phyloP scores from a whole-genome alignment of 2,797 vertebrate genomes.

The Poecilia picta region DNA sequence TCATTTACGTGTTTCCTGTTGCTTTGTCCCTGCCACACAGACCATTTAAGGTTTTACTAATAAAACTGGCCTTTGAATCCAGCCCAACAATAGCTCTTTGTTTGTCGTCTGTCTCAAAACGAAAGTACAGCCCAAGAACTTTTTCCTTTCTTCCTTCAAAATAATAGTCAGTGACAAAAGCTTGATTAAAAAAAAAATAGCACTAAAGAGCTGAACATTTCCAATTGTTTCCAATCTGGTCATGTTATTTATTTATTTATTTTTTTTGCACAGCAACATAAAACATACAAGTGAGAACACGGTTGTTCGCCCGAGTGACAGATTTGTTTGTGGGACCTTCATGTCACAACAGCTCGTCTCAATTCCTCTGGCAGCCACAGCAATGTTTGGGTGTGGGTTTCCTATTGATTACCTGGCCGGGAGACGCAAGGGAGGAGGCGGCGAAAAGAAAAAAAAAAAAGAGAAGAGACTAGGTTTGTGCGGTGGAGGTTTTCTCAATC shows the following conservation, averaged over 20 bases:
- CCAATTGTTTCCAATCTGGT: conserved; percentile 12
- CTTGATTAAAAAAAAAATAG: not conserved
- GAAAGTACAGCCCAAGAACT: not conserved
- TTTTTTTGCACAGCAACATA: conserved; percentile 22
- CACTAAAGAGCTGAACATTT: conserved; percentile 4
- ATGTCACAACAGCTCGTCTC: conserved; percentile 60
- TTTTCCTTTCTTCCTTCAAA: not conserved
- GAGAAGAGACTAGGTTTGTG: conserved; percentile 47
- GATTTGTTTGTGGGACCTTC: conserved; percentile 65
- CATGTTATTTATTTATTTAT: not conserved
- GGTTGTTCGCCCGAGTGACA: conserved; percentile 41
- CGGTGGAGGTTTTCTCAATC: conserved; percentile 52
- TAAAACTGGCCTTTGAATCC: not conserved
- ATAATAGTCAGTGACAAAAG: not conserved
- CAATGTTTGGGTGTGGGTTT: conserved; percentile 73
- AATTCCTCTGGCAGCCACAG: conserved; percentile 47
- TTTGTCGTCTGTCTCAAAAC: not conserved
- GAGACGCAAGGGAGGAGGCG: conserved; percentile 33
- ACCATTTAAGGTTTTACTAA: not conserved
- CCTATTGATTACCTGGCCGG: conserved; percentile 79
- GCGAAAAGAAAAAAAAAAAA: too few species aligned
- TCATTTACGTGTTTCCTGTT: not conserved
- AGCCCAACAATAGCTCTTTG: not conserved
- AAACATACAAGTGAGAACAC: conserved; percentile 44
- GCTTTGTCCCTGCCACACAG: not conserved